A percentile compares a stretch with the other conserved stretches of the same genome.
phyloP scores from a whole-genome alignment of 2,888 invertebrate genomes.

The Bembecia ichneumoniformis region DNA sequence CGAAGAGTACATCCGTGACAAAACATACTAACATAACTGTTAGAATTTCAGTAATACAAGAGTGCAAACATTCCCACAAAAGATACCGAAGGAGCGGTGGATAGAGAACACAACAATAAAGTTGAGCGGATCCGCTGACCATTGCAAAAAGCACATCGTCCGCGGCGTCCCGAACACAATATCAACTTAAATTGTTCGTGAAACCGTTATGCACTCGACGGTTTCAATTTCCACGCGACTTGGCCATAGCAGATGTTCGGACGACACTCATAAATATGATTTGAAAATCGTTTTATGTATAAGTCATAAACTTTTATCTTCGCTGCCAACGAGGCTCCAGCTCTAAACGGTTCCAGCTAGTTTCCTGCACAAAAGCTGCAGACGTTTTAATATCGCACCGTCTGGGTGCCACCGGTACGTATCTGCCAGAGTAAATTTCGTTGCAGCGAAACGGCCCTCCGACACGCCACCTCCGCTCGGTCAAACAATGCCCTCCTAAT shows the following conservation, averaged over 20 bases:
- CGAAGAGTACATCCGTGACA: not conserved
- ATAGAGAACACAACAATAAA: slow-evolving; percentile 49
- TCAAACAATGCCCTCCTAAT: slow-evolving; percentile 66
- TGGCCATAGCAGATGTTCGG: slow-evolving; percentile 62
- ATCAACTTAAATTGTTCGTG: slow-evolving; percentile 68
- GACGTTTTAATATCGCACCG: slow-evolving; percentile 65
- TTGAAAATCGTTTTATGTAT: slow-evolving; percentile 72
- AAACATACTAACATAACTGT: not conserved
- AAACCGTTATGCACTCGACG: slow-evolving; percentile 62
- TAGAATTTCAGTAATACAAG: slow-evolving; percentile 30
- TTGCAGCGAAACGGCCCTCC: slow-evolving; percentile 46
- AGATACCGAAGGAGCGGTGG: slow-evolving; percentile 35
- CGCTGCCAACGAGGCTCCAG: slow-evolving; percentile 37
- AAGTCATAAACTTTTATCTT: slow-evolving; percentile 70
- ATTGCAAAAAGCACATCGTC: slow-evolving; percentile 54
- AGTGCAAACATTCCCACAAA: slow-evolving; percentile 35
- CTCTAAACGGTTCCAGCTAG: slow-evolving; percentile 55
- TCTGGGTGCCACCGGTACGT: slow-evolving; percentile 40
- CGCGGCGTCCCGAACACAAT: slow-evolving; percentile 50
- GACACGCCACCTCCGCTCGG: slow-evolving; percentile 63
- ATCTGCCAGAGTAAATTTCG: slow-evolving; percentile 61
- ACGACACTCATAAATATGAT: slow-evolving; percentile 67
- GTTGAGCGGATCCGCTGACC: slow-evolving; percentile 49
- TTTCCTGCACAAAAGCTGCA: slow-evolving; percentile 62
- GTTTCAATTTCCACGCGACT: slow-evolving; percentile 68